Conservation (phyloP, 2,113 vertebrate species). For the Leptobrachium ailaonicum region DNA sequence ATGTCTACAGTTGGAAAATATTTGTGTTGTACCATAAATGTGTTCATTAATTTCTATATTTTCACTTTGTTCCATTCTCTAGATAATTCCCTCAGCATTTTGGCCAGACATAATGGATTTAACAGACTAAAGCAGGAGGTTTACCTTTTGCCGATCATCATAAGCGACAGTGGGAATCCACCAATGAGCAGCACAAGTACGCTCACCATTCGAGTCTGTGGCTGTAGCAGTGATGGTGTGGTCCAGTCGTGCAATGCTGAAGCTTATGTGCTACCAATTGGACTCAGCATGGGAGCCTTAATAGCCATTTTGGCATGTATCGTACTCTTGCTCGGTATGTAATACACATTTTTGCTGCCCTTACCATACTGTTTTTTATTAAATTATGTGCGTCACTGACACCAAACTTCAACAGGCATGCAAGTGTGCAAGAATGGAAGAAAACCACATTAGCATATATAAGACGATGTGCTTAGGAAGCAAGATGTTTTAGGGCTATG, state of each 20-base stretch:
- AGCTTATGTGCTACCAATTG: slow-evolving; percentile 94
- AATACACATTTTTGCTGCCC: not conserved
- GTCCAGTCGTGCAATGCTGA: slow-evolving; percentile 96
- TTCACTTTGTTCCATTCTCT: slow-evolving; percentile 51
- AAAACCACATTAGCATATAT: too few species aligned
- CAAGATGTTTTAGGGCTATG: too few species aligned
- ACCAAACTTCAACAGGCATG: too few species aligned
- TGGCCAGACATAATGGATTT: slow-evolving; percentile 92
- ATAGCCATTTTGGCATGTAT: slow-evolving; percentile 97
- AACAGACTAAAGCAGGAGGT: slow-evolving; percentile 94
- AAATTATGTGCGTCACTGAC: too few species aligned
- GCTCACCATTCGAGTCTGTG: slow-evolving; percentile 93
- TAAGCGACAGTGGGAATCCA: slow-evolving; percentile 91
- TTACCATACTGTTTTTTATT: too few species aligned
- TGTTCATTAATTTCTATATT: not conserved
- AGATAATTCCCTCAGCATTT: slow-evolving; percentile 95
- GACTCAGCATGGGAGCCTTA: slow-evolving; percentile 96
- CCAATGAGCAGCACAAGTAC: slow-evolving; percentile 97
- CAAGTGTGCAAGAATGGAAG: too few species aligned
- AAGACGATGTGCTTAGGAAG: too few species aligned
- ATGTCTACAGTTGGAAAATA: not conserved
- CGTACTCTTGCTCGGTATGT: slow-evolving; percentile 89
- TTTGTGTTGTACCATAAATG: not conserved
- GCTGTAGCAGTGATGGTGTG: slow-evolving; percentile 87
- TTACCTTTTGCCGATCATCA: slow-evolving; percentile 91